Percentiles rank a stretch among this genome's conserved stretches.
These are phyloP conservation scores for Drosophila parvula DNA, from an alignment of 1,140 invertebrate species.

Conservation along the genomic window DNA sequence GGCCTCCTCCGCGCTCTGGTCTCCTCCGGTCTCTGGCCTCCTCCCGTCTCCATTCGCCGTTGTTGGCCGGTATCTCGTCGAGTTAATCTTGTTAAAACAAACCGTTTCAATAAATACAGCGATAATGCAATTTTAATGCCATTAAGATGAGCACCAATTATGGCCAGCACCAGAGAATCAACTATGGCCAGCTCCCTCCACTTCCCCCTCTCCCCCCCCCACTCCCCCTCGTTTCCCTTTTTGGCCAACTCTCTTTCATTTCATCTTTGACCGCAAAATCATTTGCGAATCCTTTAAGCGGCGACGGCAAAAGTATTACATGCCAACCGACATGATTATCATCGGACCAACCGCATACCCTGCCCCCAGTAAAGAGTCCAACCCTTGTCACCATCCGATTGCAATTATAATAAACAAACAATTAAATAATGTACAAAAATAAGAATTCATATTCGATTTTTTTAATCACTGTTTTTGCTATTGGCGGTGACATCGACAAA, in stretches of 20 bases:
- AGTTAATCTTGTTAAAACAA: constrained; percentile 82
- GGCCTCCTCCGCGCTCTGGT: constrained; percentile 6
- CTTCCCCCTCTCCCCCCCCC: not conserved
- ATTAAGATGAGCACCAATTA: constrained; percentile 82
- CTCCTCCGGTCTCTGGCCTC: too few relatives aligned
- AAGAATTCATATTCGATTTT: not conserved
- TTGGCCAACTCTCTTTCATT: constrained; percentile 49
- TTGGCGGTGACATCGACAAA: constrained; percentile 4
- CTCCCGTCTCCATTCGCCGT: not conserved
- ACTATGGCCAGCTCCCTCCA: constrained; percentile 11
- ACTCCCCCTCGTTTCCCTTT: constrained; percentile 2
- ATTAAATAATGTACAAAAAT: not conserved
- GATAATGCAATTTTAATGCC: constrained; percentile 82
- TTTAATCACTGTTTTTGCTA: not conserved
- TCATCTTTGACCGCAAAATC: constrained; percentile 79
- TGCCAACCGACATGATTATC: constrained; percentile 73
- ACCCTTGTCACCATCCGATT: too few relatives aligned
- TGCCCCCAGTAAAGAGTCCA: not conserved
- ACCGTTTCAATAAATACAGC: constrained; percentile 82
- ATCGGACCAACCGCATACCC: constrained; percentile 28
- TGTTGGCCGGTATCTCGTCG: constrained; percentile 60
- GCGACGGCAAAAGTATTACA: constrained; percentile 71
- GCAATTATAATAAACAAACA: not conserved
- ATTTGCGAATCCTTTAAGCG: constrained; percentile 75
- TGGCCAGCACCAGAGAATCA: constrained; percentile 68